Evolutionary conservation across 2,113 vertebrate species (phyloP), one percentile per base, ranked within the genome.

Genomic region (Alethe castanea): DNA sequence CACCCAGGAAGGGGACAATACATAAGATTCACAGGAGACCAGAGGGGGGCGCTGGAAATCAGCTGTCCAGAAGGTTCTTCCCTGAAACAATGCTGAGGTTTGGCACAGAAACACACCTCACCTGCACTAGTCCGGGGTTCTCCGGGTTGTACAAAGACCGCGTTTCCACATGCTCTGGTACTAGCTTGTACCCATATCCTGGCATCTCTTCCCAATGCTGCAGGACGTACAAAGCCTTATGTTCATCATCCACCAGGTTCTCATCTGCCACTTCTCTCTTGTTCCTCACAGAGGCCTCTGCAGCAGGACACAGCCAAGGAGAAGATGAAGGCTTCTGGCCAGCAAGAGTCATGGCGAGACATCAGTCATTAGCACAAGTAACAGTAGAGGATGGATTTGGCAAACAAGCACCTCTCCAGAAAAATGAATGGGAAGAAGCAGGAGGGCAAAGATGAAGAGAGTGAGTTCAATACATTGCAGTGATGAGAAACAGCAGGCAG

Each of bases 161-260:
- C 33, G 98, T 97, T 96, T 99, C 99, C 85, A 99, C 98, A 0
- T 99, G 99, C 80, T 99, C 99, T 3, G 98, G 99, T 24, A 99
- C 99, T 82, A 99, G 97, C 71, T 97, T 97, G 64, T 97, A 83
- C 5, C 99, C 98, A 8, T 98, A 98, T 77, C 98, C 98, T 4
- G 98, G 98, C 98, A 99, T 99, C 95, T 99, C 98, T 9, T 97
- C 98, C 99, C 99, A 99, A 72, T 96, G 98, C 23, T 96, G 98
- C 53, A 99, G 97, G 73, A 99, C 98, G 2, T 98, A 97, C 92
- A 99, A 94, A 53, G 99, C 99, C 74, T 98, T 98, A 35, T 98
- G 98, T 84, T 99, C 98, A 78, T 99, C 98, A 36, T 93, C 91
- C 69, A 84, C 85, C 8, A 59, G 86, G 91, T 98, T 97, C 40